These are phyloP conservation scores for Anthopleura sola DNA, from an alignment of 64 coral and sea anemone species.

Conservation along the genomic window DNA sequence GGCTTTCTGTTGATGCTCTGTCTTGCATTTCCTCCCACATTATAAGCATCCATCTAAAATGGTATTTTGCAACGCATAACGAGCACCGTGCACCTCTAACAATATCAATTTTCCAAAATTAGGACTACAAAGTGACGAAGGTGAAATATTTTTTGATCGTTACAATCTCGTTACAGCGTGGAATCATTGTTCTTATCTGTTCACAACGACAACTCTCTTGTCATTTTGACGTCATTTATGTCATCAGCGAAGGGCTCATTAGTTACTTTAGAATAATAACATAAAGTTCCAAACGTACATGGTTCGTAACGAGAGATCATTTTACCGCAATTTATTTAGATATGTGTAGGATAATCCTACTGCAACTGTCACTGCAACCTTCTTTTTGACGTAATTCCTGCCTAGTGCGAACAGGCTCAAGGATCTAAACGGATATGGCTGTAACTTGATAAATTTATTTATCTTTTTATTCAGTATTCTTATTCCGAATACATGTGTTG, in stretches of 20 bases:
- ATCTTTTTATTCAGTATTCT: too few relatives aligned
- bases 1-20: background rate
- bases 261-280: background rate
- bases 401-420: too few relatives aligned
- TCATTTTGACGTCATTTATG: background rate
- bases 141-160: background rate
- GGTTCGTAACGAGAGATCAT: background rate
- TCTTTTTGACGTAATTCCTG: background rate
- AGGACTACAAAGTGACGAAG: background rate
- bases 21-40: background rate
- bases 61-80: too few relatives aligned
- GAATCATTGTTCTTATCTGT: background rate
- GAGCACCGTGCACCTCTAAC: too few relatives aligned
- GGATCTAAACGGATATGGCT: too few relatives aligned
- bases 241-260: background rate
- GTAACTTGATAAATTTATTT: too few relatives aligned
- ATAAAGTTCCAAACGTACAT: background rate
- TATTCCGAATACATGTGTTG: too few relatives aligned
- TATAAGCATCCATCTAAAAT: too few relatives aligned
- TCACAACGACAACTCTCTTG: background rate
- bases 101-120: too few relatives aligned
- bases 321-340: background rate
- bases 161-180: background rate
- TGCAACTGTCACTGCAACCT: too few relatives aligned
- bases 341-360: background rate